phyloP scores from a whole-genome alignment of 2,888 invertebrate species.

The Drosophila silvestris region DNA sequence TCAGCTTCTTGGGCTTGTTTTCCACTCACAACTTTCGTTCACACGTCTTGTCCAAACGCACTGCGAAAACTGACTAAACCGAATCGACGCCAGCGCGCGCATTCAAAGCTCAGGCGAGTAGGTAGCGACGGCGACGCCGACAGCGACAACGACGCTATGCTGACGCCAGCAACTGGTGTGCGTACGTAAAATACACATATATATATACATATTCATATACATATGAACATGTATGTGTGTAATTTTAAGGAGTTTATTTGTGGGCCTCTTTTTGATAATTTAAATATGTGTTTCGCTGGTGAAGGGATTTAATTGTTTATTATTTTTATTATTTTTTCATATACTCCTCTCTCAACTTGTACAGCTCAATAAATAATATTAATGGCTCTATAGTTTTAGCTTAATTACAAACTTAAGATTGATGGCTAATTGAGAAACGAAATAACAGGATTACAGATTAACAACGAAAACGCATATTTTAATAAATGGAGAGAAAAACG shows the following conservation, averaged over 20 bases:
- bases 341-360: not conserved
- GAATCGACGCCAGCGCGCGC: slow-evolving; percentile 25
- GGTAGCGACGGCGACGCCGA: slow-evolving; percentile 21
- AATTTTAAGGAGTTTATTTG: no score
- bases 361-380: not conserved
- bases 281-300: no score
- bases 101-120: slow-evolving; percentile 46
- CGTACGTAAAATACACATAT: not conserved
- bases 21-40: slow-evolving; percentile 19
- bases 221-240: not conserved
- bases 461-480: not conserved
- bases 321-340: not conserved
- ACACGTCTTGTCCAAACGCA: slow-evolving; percentile 55
- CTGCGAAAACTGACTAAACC: slow-evolving; percentile 55
- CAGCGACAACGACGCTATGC: slow-evolving; percentile 8
- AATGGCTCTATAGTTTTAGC: not conserved
- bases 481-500: not conserved
- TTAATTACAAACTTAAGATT: not conserved
- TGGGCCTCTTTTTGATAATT: no score
- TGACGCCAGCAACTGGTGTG: slow-evolving; percentile 28
- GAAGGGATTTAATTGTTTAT: no score
- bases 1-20: not conserved
- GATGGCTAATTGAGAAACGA: not conserved
- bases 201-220: not conserved
- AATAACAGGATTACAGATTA: not conserved